These are phyloP conservation scores for Mirza zaza DNA, from an alignment of 2,113 vertebrate species.

Conservation along the genomic window DNA sequence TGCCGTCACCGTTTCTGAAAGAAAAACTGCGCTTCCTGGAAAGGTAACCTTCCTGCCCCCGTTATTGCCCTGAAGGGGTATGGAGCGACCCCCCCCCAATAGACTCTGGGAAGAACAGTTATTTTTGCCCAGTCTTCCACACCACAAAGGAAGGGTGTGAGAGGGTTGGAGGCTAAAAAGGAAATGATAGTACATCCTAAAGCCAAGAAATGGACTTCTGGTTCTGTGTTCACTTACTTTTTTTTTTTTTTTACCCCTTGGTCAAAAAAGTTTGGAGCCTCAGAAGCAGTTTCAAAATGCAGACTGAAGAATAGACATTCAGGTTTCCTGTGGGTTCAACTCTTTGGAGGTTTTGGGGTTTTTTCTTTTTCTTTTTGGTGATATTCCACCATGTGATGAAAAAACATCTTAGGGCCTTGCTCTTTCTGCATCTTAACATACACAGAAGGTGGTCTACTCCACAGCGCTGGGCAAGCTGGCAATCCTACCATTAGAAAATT, in stretches of 20 bases:
- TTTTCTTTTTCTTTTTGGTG: neutral
- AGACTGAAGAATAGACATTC: neutral
- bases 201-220: neutral
- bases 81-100: neutral
- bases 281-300: neutral
- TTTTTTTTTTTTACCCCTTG: neutral
- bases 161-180: conserved; percentile 25
- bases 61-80: neutral
- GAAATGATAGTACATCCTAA: conserved; percentile 38
- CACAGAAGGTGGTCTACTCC: neutral
- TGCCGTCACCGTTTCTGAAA: neutral
- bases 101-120: conserved; percentile 33
- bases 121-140: conserved; percentile 12
- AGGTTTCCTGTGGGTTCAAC: neutral
- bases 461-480: neutral
- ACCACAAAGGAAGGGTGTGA: conserved; percentile 63
- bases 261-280: neutral
- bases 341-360: neutral
- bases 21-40: neutral
- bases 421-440: neutral
- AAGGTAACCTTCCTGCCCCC: neutral
- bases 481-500: neutral
- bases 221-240: neutral
- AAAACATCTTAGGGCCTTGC: neutral
- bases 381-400: neutral